Evolutionary conservation across 2,113 vertebrate species (phyloP).

Genomic region (Sus scrofa): DNA sequence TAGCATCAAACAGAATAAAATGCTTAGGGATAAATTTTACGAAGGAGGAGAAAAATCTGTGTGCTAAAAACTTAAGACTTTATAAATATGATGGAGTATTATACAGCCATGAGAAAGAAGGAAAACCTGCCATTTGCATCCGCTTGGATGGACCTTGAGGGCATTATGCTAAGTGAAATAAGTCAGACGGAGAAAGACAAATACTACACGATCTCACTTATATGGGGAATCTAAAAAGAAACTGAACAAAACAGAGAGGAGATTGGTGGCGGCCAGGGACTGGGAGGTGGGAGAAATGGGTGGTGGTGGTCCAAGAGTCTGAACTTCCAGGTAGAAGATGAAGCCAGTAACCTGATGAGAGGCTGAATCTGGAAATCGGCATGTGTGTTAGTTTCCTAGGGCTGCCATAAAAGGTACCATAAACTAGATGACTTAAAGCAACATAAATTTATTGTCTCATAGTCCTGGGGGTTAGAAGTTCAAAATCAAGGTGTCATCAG

Average conservation of each 20-base stretch:
- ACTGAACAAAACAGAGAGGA: background rate
- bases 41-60: background rate
- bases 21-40: background rate
- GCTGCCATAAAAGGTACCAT: background rate
- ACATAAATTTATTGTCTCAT: background rate
- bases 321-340: background rate
- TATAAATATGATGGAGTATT: background rate
- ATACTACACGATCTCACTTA: background rate
- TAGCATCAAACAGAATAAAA: background rate
- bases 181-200: background rate
- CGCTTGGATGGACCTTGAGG: background rate
- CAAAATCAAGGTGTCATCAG: background rate
- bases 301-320: background rate
- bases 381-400: background rate
- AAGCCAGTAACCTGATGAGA: background rate
- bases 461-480: background rate
- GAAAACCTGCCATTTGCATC: background rate
- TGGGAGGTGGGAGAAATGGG: background rate
- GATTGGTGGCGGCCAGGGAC: background rate
- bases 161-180: background rate
- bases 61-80: background rate
- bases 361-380: background rate
- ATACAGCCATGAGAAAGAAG: background rate
- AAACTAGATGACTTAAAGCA: background rate
- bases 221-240: background rate